Evolutionary conservation across 2,113 vertebrate genomes (phyloP).

Genomic region (Microcebus murinus): DNA sequence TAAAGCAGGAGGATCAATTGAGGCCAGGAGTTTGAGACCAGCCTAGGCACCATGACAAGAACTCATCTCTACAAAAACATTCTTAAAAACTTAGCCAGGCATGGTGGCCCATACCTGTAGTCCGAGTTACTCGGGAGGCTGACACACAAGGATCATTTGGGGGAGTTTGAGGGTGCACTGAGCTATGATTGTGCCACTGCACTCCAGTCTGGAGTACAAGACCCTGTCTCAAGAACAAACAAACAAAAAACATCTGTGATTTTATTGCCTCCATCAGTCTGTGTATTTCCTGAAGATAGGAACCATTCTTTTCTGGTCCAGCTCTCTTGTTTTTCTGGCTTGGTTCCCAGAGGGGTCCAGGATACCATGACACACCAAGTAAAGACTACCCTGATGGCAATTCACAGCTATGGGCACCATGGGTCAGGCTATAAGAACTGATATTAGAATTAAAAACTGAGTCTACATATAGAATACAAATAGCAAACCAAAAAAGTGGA

Average conservation of each 20-base stretch:
- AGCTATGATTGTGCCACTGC: too few species aligned
- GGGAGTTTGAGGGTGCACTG: too few species aligned
- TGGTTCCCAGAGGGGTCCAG: neutral
- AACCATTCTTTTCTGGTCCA: neutral
- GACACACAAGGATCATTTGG: too few species aligned
- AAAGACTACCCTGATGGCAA: neutral
- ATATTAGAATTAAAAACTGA: neutral
- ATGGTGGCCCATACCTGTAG: too few species aligned
- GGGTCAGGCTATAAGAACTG: neutral
- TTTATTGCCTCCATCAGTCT: neutral
- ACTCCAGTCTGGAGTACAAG: too few species aligned
- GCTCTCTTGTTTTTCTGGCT: neutral
- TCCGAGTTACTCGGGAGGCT: too few species aligned
- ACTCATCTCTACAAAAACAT: too few species aligned
- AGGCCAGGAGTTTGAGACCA: too few species aligned
- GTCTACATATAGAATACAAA: neutral
- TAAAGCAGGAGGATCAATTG: too few species aligned
- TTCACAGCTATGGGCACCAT: neutral
- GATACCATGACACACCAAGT: neutral
- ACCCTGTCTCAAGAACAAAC: too few species aligned
- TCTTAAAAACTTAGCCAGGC: too few species aligned
- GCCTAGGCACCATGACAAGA: too few species aligned
- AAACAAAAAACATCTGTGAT: neutral
- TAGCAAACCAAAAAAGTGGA: neutral
- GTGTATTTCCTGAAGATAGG: neutral